Evolutionary conservation across 2,113 vertebrate genomes (phyloP).

Genomic region (Epinephelus cyanopodus): DNA sequence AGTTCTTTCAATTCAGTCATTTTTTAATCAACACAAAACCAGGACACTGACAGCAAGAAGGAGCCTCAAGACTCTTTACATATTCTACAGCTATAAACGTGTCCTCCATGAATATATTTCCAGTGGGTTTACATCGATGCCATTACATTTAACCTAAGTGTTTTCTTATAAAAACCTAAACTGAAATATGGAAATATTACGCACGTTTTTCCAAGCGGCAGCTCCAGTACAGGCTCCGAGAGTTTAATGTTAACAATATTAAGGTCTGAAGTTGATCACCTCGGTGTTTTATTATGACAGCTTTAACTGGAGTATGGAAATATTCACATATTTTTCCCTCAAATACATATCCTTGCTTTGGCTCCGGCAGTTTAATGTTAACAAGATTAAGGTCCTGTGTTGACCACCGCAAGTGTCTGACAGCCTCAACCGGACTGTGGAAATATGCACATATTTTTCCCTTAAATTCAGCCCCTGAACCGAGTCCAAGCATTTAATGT

Average conservation of each 20-base stretch:
- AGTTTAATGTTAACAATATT: slow-evolving; percentile 65
- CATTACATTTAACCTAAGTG: slow-evolving; percentile 36
- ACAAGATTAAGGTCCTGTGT: slow-evolving; percentile 62
- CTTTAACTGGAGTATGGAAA: slow-evolving; percentile 70
- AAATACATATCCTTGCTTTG: slow-evolving; percentile 34
- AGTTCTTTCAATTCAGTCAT: neutral
- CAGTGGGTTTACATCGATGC: slow-evolving; percentile 39
- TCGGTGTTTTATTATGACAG: slow-evolving; percentile 74
- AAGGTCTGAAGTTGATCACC: slow-evolving; percentile 67
- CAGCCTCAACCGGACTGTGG: slow-evolving; percentile 45
- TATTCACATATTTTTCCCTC: slow-evolving; percentile 59
- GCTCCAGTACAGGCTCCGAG: slow-evolving; percentile 19
- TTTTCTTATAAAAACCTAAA: slow-evolving; percentile 57
- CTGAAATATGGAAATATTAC: slow-evolving; percentile 63
- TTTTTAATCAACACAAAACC: slow-evolving; percentile 32
- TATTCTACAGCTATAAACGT: slow-evolving; percentile 3
- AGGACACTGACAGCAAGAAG: neutral
- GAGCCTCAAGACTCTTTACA: slow-evolving; percentile 4
- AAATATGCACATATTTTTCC: slow-evolving; percentile 59
- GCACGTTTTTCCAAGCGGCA: slow-evolving; percentile 37
- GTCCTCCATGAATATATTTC: slow-evolving; percentile 29
- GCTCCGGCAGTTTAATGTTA: slow-evolving; percentile 49
- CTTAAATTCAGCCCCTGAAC: slow-evolving; percentile 41
- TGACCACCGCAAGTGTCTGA: slow-evolving; percentile 52
- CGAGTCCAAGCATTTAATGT: slow-evolving; percentile 47